Evolutionary conservation across 2,888 invertebrate species (phyloP), one percentile per base, ranked within the genome.

Genomic region (Volucella inflata): DNA sequence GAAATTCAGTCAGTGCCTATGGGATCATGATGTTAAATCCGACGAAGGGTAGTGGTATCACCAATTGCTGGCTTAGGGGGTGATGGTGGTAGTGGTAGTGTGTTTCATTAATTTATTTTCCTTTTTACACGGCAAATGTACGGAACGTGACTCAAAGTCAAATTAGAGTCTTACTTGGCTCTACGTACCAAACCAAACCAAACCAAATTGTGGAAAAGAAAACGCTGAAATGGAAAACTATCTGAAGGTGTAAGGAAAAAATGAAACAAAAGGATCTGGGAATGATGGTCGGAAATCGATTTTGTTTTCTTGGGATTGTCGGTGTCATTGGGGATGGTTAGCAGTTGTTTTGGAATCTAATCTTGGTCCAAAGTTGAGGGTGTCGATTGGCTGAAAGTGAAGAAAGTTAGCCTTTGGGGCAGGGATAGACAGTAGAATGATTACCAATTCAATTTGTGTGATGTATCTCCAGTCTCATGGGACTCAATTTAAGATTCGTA

Each of bases 41-140:
- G 2, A 30, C 59, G 59, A 59, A 14, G 60, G 4, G 38, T 57
- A 12, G 17, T n/a, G 40, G 14, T 65, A 16, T 30, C 30, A 30
- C 30, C 30, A 30, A 30, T 16, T 40, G 9, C n/a, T 17, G 14
- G 14, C 11, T 40, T 36, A 11, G n/a, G n/a, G n/a, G n/a, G n/a
- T n/a, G n/a, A n/a, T 38, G 48, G 9, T 77, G 62, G 40, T 8
- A 55, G 44, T 11, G 59, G 16, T 21, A 30, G 50, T 57, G 42
- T 70, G 57, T 70, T 62, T 64, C 21, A 46, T 76, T 82, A 65
- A 71, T 82, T 82, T 82, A 70, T 77, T 57, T 38, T 42, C 60
- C 48, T 64, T 88, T 88, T 88, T 87, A 88, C 87, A 87, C 80
- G 77, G 57, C 72, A 78, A 87, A 88, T 88, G 88, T 88, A 88